These are phyloP conservation scores for Leucoma salicis DNA, from an alignment of 2,888 invertebrate genomes.

Conservation along the genomic window DNA sequence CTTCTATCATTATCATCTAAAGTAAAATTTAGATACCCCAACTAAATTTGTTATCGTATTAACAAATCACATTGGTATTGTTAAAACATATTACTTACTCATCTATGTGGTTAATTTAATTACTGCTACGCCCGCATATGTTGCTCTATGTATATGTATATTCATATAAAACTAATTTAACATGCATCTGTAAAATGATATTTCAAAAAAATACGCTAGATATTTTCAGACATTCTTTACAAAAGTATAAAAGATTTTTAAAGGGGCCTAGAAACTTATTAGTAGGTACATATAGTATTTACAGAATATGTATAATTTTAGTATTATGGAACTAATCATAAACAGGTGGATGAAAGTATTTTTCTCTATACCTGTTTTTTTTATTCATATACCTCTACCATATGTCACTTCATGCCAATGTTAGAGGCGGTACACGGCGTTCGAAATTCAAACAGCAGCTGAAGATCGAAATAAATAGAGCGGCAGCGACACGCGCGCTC, in stretches of 20 bases:
- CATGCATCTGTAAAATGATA: too few relatives aligned
- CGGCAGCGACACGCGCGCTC: slow-evolving; percentile 74
- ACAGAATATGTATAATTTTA: slow-evolving; percentile 14
- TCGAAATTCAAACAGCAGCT: slow-evolving; percentile 73
- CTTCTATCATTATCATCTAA: slow-evolving; percentile 20
- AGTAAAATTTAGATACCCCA: slow-evolving; percentile 19
- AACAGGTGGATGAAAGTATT: not conserved
- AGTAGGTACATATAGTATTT: too few relatives aligned
- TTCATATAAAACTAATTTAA: slow-evolving; percentile 26
- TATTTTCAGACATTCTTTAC: too few relatives aligned
- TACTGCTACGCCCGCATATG: slow-evolving; percentile 38
- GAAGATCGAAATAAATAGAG: slow-evolving; percentile 74
- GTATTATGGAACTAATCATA: not conserved
- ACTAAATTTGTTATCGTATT: slow-evolving; percentile 50
- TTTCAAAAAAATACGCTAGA: too few relatives aligned
- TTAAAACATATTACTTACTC: slow-evolving; percentile 30
- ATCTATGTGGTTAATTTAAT: slow-evolving; percentile 38
- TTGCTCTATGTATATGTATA: slow-evolving; percentile 19
- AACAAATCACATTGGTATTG: slow-evolving; percentile 40
- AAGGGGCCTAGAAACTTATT: too few relatives aligned
- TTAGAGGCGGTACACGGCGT: slow-evolving; percentile 43
- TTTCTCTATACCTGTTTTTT: slow-evolving; percentile 30
- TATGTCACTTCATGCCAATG: slow-evolving; percentile 53
- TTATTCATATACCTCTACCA: slow-evolving; percentile 52
- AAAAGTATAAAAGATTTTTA: too few relatives aligned